Conservation (phyloP, 2,888 invertebrate species). For the Panzeria rudis region DNA sequence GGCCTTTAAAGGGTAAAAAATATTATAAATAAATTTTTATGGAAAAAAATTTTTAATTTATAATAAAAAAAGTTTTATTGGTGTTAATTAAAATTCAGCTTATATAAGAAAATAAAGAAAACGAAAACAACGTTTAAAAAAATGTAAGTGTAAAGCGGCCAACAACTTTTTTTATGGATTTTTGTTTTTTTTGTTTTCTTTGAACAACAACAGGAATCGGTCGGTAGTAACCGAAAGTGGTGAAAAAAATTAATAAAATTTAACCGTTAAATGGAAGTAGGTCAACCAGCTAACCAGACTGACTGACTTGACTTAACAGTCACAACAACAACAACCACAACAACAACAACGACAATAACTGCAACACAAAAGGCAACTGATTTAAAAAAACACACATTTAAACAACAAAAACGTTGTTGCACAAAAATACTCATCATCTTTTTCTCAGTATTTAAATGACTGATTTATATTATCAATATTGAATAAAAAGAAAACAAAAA, state of each 20-base stretch:
- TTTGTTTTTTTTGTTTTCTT: too few relatives aligned
- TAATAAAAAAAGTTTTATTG: constrained; percentile 1
- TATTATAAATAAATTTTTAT: constrained; percentile 17
- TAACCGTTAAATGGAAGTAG: constrained; percentile 70
- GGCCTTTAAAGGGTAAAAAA: constrained; percentile 8
- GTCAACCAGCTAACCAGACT: constrained; percentile 52
- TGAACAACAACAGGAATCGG: constrained; percentile 39
- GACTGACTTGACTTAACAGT: constrained; percentile 12
- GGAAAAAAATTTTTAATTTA: neutral
- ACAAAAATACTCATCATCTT: constrained; percentile 22
- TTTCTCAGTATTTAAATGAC: constrained; percentile 62
- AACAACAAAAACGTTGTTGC: constrained; percentile 16
- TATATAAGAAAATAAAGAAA: constrained; percentile 23
- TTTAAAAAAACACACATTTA: neutral
- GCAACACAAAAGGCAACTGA: neutral
- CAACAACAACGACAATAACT: neutral
- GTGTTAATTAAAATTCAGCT: constrained; percentile 25
- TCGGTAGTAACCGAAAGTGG: constrained; percentile 14
- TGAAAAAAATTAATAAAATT: constrained; percentile 50
- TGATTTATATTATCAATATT: constrained; percentile 39
- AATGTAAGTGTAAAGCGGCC: constrained; percentile 51
- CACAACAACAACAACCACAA: neutral
- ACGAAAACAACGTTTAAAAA: constrained; percentile 27
- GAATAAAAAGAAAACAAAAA: neutral
- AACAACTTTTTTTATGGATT: neutral